A percentile compares a stretch with the other conserved stretches of the same genome.
phyloP scores from a whole-genome alignment of 2,888 invertebrate genomes.

The Catocala sponsa region DNA sequence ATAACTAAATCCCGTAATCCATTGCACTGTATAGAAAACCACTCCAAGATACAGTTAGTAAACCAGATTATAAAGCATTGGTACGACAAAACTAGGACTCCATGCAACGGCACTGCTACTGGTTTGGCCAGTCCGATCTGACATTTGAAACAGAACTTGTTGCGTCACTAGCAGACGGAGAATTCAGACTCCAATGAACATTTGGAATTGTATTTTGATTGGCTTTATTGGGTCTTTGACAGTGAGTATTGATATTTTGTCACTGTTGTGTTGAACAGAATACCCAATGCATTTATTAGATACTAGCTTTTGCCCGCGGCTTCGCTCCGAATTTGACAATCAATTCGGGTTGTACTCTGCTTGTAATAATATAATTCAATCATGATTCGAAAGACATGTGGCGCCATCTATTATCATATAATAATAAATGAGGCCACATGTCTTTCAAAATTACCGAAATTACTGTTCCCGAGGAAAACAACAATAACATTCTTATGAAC shows the following conservation, averaged over 20 bases:
- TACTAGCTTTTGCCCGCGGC: no score
- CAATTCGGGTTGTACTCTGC: no score
- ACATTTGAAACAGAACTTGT: conserved; percentile 34
- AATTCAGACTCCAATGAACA: conserved; percentile 3
- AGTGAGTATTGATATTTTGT: not conserved
- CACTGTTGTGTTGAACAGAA: no score
- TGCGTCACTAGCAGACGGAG: conserved; percentile 42
- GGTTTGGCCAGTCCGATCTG: conserved; percentile 37
- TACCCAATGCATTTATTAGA: no score
- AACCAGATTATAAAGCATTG: conserved; percentile 14
- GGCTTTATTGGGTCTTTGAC: not conserved
- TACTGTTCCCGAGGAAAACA: no score
- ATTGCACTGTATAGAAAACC: conserved; percentile 1
- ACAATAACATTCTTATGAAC: no score
- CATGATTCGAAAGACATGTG: no score
- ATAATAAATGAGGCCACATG: no score
- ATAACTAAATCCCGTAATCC: conserved; percentile 14
- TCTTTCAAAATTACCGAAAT: no score
- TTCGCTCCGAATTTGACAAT: no score
- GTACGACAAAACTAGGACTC: conserved; percentile 9
- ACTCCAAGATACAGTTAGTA: conserved; percentile 15
- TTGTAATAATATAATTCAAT: no score
- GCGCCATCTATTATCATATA: no score
- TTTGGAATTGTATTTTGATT: not conserved
- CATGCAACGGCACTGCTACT: conserved; percentile 40